Evolutionary conservation across 2,888 invertebrate genomes (phyloP), one percentile per base, ranked within the genome.

Genomic region (Troides oblongomaculatus): DNA sequence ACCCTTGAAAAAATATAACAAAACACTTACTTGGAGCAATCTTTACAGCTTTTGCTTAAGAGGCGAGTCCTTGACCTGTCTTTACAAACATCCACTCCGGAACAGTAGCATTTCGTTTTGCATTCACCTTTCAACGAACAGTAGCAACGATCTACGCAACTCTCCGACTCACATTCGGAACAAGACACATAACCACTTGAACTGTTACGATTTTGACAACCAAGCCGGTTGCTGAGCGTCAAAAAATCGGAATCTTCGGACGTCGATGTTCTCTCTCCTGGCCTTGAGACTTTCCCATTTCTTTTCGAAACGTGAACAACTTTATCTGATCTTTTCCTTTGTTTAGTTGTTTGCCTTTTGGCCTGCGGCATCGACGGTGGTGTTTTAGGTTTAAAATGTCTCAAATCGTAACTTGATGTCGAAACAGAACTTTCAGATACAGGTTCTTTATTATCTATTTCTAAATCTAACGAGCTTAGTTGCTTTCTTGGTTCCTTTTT

Each of bases 81-180:
- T 72, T 87, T 91, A 61, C 90, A 88, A 14, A 79, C 77, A 53
- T 94, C 94, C 0, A 93, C 93, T 71, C 94, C 89, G 1, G 94
- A 94, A 74, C 95, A 95, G 79, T 94, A 95, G 75, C 95, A 95
- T 81, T 95, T 95, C 1, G 86, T 79, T 73, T 86, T 90, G 72
- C 89, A 92, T 71, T 93, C 93, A 5, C 92, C 93, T 30, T 95
- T 95, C 70, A 96, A 80, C 3, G 97, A 97, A 81, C 97, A 97
- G 80, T 97, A 97, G 79, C 97, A 97, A 77, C 97, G 95, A 81
- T 97, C 97, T 0, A 96, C 95, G 80, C 97, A 97, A 18, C 96
- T 96, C 77, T 97, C 97, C 2, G 97, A 97, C 80, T 97, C 97
- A 81, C 97, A 97, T 85, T 97, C 97, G 59, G 97, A 97, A 83